Conservation (phyloP, 2,888 invertebrate species). For the Rugalucina vietnamica region DNA sequence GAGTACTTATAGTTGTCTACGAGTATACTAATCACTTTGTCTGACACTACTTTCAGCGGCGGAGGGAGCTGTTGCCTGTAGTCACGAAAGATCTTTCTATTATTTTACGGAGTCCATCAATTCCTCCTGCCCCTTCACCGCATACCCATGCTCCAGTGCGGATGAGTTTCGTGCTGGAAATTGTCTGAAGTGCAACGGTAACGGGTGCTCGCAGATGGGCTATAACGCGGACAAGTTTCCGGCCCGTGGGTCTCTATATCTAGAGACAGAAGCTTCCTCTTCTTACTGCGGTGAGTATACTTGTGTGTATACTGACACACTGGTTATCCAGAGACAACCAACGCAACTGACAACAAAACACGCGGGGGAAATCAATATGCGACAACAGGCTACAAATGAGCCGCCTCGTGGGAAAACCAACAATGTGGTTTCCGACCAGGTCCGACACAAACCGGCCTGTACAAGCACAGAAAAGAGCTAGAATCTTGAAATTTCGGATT, state of each 20-base stretch:
- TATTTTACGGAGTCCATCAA: conserved; percentile 93
- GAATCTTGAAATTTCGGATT: too few species aligned
- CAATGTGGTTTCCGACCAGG: too few species aligned
- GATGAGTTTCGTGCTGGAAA: conserved; percentile 85
- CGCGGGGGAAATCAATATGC: too few species aligned
- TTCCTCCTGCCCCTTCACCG: conserved; percentile 90
- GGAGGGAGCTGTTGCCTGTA: conserved; percentile 87
- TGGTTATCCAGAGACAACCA: too few species aligned
- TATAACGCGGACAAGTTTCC: conserved; percentile 60
- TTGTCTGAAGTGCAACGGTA: conserved; percentile 63
- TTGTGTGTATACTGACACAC: too few species aligned
- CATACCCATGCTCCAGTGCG: conserved; percentile 91
- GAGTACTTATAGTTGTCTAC: too few species aligned
- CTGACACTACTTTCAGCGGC: conserved; percentile 60
- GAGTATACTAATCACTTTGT: too few species aligned
- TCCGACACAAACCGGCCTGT: too few species aligned
- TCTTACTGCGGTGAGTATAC: conserved; percentile 67
- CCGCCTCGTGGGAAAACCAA: too few species aligned
- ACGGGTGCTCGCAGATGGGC: conserved; percentile 70
- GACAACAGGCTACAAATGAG: too few species aligned
- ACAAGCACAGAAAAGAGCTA: too few species aligned
- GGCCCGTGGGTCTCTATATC: conserved; percentile 64
- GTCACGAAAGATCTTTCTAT: conserved; percentile 93
- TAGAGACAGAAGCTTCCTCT: conserved; percentile 62
- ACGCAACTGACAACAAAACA: too few species aligned